phyloP scores from a whole-genome alignment of 2,888 invertebrate species.

The Cosmia trapezina region DNA sequence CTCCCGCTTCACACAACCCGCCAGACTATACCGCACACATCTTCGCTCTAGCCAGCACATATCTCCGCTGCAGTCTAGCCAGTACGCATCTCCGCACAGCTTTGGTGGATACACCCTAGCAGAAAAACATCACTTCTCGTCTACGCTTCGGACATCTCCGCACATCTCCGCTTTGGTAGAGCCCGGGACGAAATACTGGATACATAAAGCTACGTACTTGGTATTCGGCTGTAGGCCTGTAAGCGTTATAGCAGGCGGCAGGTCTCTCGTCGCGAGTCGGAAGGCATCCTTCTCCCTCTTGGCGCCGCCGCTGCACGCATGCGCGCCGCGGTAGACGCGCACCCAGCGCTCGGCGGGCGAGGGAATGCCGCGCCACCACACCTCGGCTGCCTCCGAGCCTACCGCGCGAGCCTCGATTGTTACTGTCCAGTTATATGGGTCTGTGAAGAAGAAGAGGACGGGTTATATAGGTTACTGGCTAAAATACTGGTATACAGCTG shows the following conservation, averaged over 20 bases:
- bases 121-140: too few species aligned
- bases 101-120: too few species aligned
- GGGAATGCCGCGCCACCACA: constrained; percentile 96
- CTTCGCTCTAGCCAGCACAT: too few species aligned
- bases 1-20: too few species aligned
- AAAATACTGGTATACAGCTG: neutral
- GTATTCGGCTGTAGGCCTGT: constrained; percentile 91
- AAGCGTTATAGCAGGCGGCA: constrained; percentile 79
- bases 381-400: constrained; percentile 94
- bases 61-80: too few species aligned
- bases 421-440: constrained; percentile 96
- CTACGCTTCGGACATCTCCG: too few species aligned
- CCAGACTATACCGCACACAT: too few species aligned
- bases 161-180: too few species aligned
- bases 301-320: constrained; percentile 86
- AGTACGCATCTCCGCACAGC: too few species aligned
- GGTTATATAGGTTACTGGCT: neutral
- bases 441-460: constrained; percentile 74
- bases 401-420: constrained; percentile 94
- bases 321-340: constrained; percentile 96
- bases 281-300: constrained; percentile 83
- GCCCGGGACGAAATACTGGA: too few species aligned
- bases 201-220: constrained; percentile 70
- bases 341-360: constrained; percentile 97
- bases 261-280: constrained; percentile 82